These are phyloP conservation scores for Cardiocondyla obscurior DNA, from an alignment of 1,140 invertebrate genomes.

Conservation along the genomic window DNA sequence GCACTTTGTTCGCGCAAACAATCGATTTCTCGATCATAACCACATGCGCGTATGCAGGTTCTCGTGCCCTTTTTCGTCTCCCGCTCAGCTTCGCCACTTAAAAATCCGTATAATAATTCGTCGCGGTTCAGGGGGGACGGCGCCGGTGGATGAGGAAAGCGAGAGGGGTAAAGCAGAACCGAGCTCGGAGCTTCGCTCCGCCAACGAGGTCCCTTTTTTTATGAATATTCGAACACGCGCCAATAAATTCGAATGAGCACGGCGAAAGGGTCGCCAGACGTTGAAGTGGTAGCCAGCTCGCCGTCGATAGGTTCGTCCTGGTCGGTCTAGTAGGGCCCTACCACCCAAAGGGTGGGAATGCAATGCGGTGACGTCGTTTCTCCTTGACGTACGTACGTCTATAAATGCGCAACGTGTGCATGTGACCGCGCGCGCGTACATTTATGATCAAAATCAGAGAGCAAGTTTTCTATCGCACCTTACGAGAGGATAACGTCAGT, in stretches of 20 bases:
- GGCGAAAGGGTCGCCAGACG: slow-evolving; percentile 80
- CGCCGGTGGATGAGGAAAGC: background rate
- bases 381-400: slow-evolving; percentile 19
- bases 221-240: slow-evolving; percentile 83
- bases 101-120: slow-evolving; percentile 72
- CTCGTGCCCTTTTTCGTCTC: slow-evolving; percentile 39
- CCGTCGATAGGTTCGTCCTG: slow-evolving; percentile 72
- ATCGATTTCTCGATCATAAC: slow-evolving; percentile 79
- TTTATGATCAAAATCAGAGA: slow-evolving; percentile 27
- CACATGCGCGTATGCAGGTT: slow-evolving; percentile 51
- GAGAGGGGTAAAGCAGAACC: slow-evolving; percentile 29
- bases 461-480: too few relatives aligned
- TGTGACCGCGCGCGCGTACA: slow-evolving; percentile 12
- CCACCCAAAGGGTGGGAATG: slow-evolving; percentile 58
- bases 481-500: too few relatives aligned
- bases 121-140: slow-evolving; percentile 32
- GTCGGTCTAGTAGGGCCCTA: slow-evolving; percentile 64
- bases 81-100: slow-evolving; percentile 58
- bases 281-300: slow-evolving; percentile 79
- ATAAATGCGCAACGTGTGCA: slow-evolving; percentile 24
- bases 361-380: slow-evolving; percentile 55
- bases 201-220: slow-evolving; percentile 72
- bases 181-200: slow-evolving; percentile 54
- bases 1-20: slow-evolving; percentile 79
- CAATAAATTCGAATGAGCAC: slow-evolving; percentile 83